These are phyloP conservation scores for Agrochola macilenta DNA, from an alignment of 2,888 invertebrate species.

Conservation along the genomic window DNA sequence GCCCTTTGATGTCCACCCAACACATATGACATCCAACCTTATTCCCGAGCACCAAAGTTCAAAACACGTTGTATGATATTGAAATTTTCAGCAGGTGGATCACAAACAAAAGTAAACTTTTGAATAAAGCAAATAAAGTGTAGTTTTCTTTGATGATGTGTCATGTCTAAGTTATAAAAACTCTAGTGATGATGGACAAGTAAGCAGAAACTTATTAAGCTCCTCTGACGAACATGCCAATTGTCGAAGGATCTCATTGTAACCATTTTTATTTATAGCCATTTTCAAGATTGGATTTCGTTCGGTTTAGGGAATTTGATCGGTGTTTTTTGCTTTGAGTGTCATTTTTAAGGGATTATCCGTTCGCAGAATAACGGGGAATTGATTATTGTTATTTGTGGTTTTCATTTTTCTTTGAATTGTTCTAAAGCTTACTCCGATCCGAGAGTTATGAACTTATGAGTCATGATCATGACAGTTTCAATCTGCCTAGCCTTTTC, in stretches of 20 bases:
- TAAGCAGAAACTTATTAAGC: slow-evolving; percentile 87
- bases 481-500: too few relatives aligned
- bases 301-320: slow-evolving; percentile 60
- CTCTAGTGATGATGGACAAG: slow-evolving; percentile 83
- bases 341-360: slow-evolving; percentile 61
- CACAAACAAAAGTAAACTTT: slow-evolving; percentile 45
- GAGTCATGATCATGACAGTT: background rate
- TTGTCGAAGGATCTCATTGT: slow-evolving; percentile 79
- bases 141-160: slow-evolving; percentile 51
- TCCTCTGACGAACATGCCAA: slow-evolving; percentile 85
- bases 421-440: background rate
- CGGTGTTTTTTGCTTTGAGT: slow-evolving; percentile 43
- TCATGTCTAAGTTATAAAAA: slow-evolving; percentile 74
- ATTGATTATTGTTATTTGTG: background rate
- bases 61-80: slow-evolving; percentile 37
- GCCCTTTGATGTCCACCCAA: slow-evolving; percentile 74
- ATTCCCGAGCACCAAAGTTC: slow-evolving; percentile 8
- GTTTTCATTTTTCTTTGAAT: background rate
- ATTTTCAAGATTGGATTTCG: slow-evolving; percentile 60
- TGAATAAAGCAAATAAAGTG: slow-evolving; percentile 14
- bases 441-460: background rate
- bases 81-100: slow-evolving; percentile 22
- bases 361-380: slow-evolving; percentile 36
- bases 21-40: slow-evolving; percentile 64
- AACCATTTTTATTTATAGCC: slow-evolving; percentile 65